Base-by-base conservation (phyloP, 2,113 vertebrate genomes). In the Ochotona princeps region DNA sequence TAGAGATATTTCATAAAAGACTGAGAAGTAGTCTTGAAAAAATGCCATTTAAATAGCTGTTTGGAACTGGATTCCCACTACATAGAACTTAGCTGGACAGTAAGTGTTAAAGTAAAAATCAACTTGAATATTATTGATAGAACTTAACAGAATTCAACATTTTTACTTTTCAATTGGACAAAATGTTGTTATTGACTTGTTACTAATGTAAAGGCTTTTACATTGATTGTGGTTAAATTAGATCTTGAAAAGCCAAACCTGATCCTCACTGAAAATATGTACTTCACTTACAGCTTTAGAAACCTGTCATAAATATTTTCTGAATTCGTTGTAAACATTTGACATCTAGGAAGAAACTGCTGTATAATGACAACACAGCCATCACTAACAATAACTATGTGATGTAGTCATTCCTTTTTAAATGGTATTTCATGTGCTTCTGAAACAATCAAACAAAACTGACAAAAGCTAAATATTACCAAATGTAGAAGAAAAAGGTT, bases 11-110 rank as follows among this genome's bases (percentile, higher is more conserved):
- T 87, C 76, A 91, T 49, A 82, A 95, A 92, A 8, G 0, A 83
- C 18, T 26, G 54, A 1, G 44, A 96, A 96, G 80, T 84, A 76
- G 89, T 94, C 93, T 94, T 90, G 9, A 86, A 67, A 86, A 49
- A 44, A 2, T 44, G 51, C 23, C 83, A 61, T 30, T 92, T 80
- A 13, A 78, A 87, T 83, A 18, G 63, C 0, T 20, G 63, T 87
- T 97, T 21, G 72, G 20, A 72, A 35, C 0, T 57, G 2, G 88
- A 54, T 78, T 89, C 30, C 81, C 49, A 87, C 54, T 85, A 60
- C 87, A 28, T 73, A 83, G 51, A 91, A 91, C 89, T 94, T 87
- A 96, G 79, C 8, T 65, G 28, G 28, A 38, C 3, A 91, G 76
- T n/a, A 83, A 78, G 82, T 72, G 1, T 92, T 69, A 87, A 89